These are phyloP conservation scores for Fragum sueziense DNA, from an alignment of 2,888 invertebrate species.

Conservation along the genomic window DNA sequence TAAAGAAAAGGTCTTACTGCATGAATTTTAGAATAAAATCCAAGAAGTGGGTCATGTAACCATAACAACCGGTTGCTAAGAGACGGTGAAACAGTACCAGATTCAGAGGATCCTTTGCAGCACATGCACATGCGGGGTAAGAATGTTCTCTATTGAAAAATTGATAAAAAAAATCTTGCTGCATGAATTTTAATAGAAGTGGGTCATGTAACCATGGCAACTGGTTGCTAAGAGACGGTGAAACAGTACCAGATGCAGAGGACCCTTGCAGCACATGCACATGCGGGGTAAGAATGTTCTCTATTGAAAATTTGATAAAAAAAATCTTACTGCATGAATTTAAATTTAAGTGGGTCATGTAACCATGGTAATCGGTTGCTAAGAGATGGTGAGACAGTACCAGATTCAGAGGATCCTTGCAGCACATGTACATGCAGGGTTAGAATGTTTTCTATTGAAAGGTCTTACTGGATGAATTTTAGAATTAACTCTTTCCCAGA, in stretches of 20 bases:
- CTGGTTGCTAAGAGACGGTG: constrained; percentile 63
- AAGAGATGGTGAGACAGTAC: constrained; percentile 65
- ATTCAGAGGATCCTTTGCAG: constrained; percentile 64
- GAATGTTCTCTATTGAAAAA: no score
- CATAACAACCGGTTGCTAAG: constrained; percentile 55
- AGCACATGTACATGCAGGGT: constrained; percentile 70
- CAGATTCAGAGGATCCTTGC: constrained; percentile 66
- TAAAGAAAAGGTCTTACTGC: no score
- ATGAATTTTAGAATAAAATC: no score
- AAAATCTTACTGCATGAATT: no score
- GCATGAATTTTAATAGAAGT: no score
- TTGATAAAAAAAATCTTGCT: no score
- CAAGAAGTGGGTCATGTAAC: no score
- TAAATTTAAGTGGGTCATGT: no score
- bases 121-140: constrained; percentile 69
- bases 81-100: constrained; percentile 66
- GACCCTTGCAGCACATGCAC: constrained; percentile 69
- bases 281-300: constrained; percentile 71
- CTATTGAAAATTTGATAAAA: no score
- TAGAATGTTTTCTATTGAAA: no score
- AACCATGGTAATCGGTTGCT: constrained; percentile 57
- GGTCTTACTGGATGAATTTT: no score
- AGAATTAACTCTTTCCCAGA: no score
- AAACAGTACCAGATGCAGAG: constrained; percentile 57
- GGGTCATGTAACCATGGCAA: constrained; percentile 68